Conservation (phyloP, 2,888 invertebrate genomes). For the Melipona bicolor region DNA sequence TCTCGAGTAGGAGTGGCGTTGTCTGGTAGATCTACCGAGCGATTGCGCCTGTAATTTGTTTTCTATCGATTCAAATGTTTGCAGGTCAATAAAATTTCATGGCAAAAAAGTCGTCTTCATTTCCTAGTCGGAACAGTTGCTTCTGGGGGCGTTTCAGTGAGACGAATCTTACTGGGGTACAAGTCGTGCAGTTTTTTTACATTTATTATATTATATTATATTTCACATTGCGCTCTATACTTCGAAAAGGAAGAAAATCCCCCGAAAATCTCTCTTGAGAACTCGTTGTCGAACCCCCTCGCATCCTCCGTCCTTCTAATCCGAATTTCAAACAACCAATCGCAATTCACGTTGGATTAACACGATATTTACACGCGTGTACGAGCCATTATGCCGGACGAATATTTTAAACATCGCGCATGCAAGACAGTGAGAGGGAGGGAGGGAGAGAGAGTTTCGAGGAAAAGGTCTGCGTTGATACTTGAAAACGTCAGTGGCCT, state of each 20-base stretch:
- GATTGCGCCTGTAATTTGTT: no score
- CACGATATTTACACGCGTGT: constrained; percentile 34
- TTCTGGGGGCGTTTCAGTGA: no score
- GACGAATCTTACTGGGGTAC: no score
- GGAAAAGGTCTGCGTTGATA: constrained; percentile 37
- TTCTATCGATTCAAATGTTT: no score
- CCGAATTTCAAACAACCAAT: not conserved
- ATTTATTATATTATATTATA: no score
- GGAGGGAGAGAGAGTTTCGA: constrained; percentile 41
- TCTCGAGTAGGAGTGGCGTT: no score
- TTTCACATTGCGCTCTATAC: not conserved
- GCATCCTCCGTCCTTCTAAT: not conserved
- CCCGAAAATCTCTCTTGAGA: not conserved
- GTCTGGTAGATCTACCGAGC: no score
- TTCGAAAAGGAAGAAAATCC: not conserved
- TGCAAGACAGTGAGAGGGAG: no score
- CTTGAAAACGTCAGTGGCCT: constrained; percentile 57
- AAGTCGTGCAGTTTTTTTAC: no score
- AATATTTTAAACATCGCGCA: constrained; percentile 40
- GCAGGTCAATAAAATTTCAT: no score
- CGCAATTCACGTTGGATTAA: constrained; percentile 31
- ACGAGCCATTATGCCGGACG: constrained; percentile 38
- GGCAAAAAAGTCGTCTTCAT: no score
- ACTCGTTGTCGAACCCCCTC: not conserved
- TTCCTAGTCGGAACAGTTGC: no score